Evolutionary conservation across 1,140 invertebrate species (phyloP).

Genomic region (Phymorhynchus buccinoides): DNA sequence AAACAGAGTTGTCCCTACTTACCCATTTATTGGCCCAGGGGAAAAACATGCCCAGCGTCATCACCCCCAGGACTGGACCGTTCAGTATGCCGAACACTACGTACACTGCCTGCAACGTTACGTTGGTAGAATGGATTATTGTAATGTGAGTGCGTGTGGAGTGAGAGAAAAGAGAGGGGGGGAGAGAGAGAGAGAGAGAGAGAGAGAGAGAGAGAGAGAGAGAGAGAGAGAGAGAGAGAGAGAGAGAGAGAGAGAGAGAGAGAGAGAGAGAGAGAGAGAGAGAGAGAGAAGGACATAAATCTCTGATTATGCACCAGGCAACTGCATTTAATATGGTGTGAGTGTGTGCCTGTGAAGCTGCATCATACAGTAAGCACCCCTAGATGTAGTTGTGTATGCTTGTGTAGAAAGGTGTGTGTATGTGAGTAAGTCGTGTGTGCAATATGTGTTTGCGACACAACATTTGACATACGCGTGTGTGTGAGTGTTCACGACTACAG

Average conservation of each 20-base stretch:
- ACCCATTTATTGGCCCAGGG: slow-evolving; percentile 69
- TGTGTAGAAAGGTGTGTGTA: too few relatives aligned
- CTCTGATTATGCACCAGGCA: too few relatives aligned
- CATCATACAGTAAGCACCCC: too few relatives aligned
- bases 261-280: background rate
- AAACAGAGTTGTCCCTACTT: slow-evolving; percentile 31
- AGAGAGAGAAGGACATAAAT: too few relatives aligned
- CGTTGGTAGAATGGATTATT: background rate
- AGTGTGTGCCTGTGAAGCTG: too few relatives aligned
- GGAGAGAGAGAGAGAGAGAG: background rate
- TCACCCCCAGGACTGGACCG: slow-evolving; percentile 69
- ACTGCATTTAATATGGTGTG: too few relatives aligned
- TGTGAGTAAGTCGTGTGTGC: too few relatives aligned
- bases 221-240: slow-evolving; percentile 19
- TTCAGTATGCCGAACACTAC: slow-evolving; percentile 68
- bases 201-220: background rate
- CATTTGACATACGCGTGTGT: background rate
- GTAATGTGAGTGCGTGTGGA: background rate
- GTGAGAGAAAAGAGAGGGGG: slow-evolving; percentile 7
- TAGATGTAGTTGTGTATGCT: too few relatives aligned
- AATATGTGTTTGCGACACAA: too few relatives aligned
- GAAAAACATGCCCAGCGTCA: slow-evolving; percentile 71
- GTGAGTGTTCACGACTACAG: background rate
- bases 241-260: slow-evolving; percentile 17
- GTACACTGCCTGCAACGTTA: slow-evolving; percentile 77